A percentile compares a stretch with the other conserved stretches of the same genome.
These are phyloP conservation scores for Excalfactoria chinensis DNA, from an alignment of 2,113 vertebrate genomes.

Conservation along the genomic window DNA sequence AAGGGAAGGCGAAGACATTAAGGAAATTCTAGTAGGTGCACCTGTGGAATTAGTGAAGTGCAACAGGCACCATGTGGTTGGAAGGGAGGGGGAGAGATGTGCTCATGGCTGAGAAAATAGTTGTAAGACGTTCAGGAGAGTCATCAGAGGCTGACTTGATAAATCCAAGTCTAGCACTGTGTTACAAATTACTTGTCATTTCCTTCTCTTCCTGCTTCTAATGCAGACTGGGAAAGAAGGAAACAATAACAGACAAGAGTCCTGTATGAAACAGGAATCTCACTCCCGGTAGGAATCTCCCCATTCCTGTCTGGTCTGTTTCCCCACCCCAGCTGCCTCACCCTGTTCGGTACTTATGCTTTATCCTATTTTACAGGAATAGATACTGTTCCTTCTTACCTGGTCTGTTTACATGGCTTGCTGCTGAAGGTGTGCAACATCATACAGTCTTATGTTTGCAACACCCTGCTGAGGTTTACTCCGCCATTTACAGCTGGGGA, in stretches of 20 bases:
- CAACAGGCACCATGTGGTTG: neutral
- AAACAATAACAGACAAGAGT: constrained; percentile 50
- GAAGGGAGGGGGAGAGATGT: neutral
- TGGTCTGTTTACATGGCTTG: neutral
- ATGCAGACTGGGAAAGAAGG: constrained; percentile 24
- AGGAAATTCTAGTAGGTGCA: neutral
- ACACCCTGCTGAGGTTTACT: neutral
- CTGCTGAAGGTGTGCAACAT: neutral
- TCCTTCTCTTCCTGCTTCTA: constrained; percentile 19
- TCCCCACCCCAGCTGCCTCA: constrained; percentile 45
- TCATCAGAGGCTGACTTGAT: neutral
- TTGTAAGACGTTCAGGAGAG: neutral
- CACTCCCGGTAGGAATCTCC: constrained; percentile 69
- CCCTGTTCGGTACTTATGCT: neutral
- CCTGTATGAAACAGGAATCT: constrained; percentile 64
- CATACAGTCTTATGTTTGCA: neutral
- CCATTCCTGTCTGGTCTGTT: constrained; percentile 73
- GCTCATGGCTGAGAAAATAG: neutral
- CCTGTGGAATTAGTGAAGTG: neutral
- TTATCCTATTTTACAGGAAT: constrained; percentile 34
- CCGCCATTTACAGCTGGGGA: neutral
- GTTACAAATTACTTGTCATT: neutral
- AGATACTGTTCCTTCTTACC: constrained; percentile 30
- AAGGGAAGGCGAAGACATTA: neutral
- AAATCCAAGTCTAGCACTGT: neutral